phyloP scores from a whole-genome alignment of 2,888 invertebrate species.

The Microdon myrmicae region DNA sequence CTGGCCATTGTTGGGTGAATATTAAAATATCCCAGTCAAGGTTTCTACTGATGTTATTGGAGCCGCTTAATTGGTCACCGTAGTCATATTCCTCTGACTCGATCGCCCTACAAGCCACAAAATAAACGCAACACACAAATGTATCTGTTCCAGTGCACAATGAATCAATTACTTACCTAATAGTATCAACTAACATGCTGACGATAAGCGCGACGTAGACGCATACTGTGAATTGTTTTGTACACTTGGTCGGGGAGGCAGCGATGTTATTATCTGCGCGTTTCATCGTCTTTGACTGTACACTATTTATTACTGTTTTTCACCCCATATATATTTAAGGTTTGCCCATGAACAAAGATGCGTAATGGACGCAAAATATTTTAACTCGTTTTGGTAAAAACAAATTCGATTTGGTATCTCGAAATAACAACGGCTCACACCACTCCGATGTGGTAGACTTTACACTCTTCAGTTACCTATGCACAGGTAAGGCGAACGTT shows the following conservation, averaged over 20 bases:
- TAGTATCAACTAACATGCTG: conserved; percentile 25
- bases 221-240: conserved; percentile 16
- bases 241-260: conserved; percentile 10
- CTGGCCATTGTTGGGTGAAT: conserved; percentile 85
- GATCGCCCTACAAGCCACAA: conserved; percentile 16
- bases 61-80: neutral
- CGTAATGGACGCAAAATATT: too few species aligned
- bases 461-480: too few species aligned
- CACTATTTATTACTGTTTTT: too few species aligned
- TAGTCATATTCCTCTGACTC: conserved; percentile 24
- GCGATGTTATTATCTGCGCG: conserved; percentile 10
- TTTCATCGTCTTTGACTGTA: conserved; percentile 19
- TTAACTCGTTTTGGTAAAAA: too few species aligned
- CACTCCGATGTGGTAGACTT: too few species aligned
- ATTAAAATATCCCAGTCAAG: conserved; percentile 79
- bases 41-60: conserved; percentile 37
- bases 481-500: too few species aligned
- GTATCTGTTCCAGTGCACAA: neutral
- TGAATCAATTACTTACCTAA: conserved; percentile 41
- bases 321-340: too few species aligned
- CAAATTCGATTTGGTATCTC: too few species aligned
- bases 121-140: neutral
- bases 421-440: too few species aligned
- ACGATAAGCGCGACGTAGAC: conserved; percentile 23
- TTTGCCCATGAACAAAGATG: too few species aligned